phyloP scores from a whole-genome alignment of 2,797 vertebrate species.

The Darevskia mixta region DNA sequence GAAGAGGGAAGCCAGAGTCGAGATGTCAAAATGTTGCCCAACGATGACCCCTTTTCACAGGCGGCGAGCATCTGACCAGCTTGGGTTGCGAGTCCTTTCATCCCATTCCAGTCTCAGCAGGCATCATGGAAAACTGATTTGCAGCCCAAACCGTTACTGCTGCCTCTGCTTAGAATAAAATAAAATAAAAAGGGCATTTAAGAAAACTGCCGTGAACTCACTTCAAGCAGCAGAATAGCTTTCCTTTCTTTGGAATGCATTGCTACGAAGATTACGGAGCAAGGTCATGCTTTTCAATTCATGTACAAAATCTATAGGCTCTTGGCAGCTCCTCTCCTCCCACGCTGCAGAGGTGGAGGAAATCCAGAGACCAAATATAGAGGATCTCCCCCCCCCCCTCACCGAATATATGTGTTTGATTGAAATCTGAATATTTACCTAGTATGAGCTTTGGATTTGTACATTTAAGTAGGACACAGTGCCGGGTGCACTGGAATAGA shows the following conservation, averaged over 20 bases:
- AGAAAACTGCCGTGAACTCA: constrained; percentile 14
- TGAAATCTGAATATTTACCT: constrained; percentile 66
- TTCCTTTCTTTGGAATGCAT: rapidly evolving
- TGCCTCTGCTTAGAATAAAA: not conserved
- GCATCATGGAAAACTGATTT: not conserved
- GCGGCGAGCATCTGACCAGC: not conserved
- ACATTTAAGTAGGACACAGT: constrained; percentile 73
- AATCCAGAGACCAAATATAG: constrained; percentile 62
- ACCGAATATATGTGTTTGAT: constrained; percentile 42
- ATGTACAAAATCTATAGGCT: constrained; percentile 39
- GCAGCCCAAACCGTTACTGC: not conserved
- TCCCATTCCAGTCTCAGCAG: not conserved
- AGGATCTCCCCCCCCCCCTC: not conserved
- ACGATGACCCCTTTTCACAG: constrained; percentile 31
- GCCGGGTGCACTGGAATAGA: constrained; percentile 76
- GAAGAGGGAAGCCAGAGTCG: not conserved
- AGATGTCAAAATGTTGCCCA: not conserved
- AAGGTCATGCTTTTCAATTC: constrained; percentile 40
- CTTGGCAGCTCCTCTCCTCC: constrained; percentile 25
- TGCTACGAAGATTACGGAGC: constrained; percentile 34
- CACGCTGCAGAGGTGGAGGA: not conserved
- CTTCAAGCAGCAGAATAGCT: not conserved
- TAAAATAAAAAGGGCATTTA: not conserved
- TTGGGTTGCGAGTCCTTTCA: not conserved
- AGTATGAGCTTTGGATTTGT: constrained; percentile 75